Conservation (phyloP, 2,113 vertebrate species). For the Myotis davidii region DNA sequence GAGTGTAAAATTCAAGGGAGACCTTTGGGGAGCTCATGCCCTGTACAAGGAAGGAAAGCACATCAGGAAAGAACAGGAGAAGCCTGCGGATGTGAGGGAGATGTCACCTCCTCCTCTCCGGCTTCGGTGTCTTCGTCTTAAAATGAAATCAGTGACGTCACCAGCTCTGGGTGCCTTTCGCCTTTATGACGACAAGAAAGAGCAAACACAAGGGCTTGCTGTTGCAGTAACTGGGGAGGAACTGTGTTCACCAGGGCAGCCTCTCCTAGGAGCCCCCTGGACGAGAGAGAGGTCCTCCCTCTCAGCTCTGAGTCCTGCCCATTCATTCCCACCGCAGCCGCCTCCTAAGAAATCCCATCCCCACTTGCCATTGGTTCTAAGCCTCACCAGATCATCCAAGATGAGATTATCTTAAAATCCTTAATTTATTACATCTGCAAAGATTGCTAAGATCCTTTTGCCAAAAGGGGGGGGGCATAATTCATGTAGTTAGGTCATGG, state of each 20-base stretch:
- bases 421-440: not conserved
- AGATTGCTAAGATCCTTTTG: not conserved
- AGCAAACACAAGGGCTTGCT: not conserved
- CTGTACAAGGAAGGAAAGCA: not conserved
- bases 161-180: too few relatives aligned
- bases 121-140: not conserved
- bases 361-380: not conserved
- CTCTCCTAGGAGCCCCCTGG: not conserved
- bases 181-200: not conserved
- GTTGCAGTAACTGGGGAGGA: not conserved
- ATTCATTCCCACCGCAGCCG: fast-evolving
- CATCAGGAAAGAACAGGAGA: not conserved
- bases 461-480: too few relatives aligned
- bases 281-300: not conserved
- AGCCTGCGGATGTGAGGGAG: not conserved
- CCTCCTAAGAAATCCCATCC: not conserved
- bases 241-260: too few relatives aligned
- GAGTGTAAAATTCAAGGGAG: not conserved
- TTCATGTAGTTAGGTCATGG: too few relatives aligned
- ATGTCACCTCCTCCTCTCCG: not conserved
- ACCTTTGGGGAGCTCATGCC: not conserved
- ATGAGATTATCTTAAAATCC: not conserved
- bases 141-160: not conserved
- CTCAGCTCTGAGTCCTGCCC: not conserved
- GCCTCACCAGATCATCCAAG: not conserved